A percentile compares a stretch with the other conserved stretches of the same genome.
Evolutionary conservation across 2,888 invertebrate species (phyloP).

Genomic region (Agrotis exclamationis): DNA sequence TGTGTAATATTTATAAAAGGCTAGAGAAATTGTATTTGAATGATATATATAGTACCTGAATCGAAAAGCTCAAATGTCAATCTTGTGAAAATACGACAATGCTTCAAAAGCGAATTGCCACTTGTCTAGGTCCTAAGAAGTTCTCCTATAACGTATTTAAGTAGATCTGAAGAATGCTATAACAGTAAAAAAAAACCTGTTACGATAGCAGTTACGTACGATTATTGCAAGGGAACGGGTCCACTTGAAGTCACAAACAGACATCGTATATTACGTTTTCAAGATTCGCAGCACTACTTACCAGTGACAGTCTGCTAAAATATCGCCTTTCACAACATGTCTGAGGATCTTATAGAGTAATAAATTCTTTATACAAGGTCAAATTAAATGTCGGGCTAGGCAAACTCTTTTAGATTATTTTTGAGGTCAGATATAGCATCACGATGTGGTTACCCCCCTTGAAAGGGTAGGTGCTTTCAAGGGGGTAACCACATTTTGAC

Average conservation of each 20-base stretch:
- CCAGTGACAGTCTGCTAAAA: slow-evolving; percentile 40
- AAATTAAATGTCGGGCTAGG: not conserved
- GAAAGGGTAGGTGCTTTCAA: too few relatives aligned
- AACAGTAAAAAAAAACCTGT: slow-evolving; percentile 22
- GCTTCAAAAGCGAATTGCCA: too few relatives aligned
- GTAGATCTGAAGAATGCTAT: slow-evolving; percentile 8
- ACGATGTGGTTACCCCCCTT: too few relatives aligned
- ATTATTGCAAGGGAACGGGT: slow-evolving; percentile 32
- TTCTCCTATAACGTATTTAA: too few relatives aligned
- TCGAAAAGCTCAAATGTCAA: too few relatives aligned
- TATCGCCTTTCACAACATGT: slow-evolving; percentile 36
- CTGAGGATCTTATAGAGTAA: slow-evolving; percentile 12
- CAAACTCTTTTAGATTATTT: not conserved
- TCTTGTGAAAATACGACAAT: too few relatives aligned
- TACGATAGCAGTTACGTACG: slow-evolving; percentile 28
- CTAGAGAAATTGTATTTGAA: too few relatives aligned
- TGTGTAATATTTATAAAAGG: too few relatives aligned
- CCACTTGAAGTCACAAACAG: slow-evolving; percentile 55
- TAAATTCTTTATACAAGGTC: slow-evolving; percentile 1
- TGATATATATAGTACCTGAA: too few relatives aligned
- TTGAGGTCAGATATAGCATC: not conserved
- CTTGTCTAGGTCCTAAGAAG: too few relatives aligned
- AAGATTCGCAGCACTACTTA: slow-evolving; percentile 46
- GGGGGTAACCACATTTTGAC: too few relatives aligned
- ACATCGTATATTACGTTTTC: slow-evolving; percentile 52